Conservation (phyloP, 2,797 vertebrate species). For the Sebastiscus albofasciatus region DNA sequence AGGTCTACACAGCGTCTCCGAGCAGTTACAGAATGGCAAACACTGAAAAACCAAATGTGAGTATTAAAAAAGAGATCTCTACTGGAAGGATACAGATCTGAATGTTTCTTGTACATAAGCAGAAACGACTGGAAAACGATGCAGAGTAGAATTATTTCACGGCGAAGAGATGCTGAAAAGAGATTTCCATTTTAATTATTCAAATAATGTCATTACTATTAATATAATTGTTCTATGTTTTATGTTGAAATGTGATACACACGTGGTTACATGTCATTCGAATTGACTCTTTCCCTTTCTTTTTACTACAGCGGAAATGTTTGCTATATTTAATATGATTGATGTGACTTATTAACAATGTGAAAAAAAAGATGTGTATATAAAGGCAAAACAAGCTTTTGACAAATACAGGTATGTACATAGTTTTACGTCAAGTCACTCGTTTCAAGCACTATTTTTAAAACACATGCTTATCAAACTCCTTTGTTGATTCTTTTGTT, state of each 20-base stretch:
- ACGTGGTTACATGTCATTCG: slow-evolving; percentile 56
- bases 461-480: slow-evolving; percentile 59
- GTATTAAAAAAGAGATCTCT: slow-evolving; percentile 38
- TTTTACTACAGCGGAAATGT: slow-evolving; percentile 64
- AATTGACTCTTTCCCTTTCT: slow-evolving; percentile 28
- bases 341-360: slow-evolving; percentile 74
- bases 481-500: slow-evolving; percentile 41
- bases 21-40: slow-evolving; percentile 31
- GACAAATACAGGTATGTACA: slow-evolving; percentile 72
- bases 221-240: slow-evolving; percentile 64
- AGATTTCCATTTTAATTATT: slow-evolving; percentile 69
- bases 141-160: slow-evolving; percentile 39
- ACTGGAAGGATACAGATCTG: slow-evolving; percentile 61
- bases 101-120: slow-evolving; percentile 75
- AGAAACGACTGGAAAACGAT: slow-evolving; percentile 26
- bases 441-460: slow-evolving; percentile 73
- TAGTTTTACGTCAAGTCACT: slow-evolving; percentile 66
- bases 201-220: slow-evolving; percentile 49
- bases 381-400: slow-evolving; percentile 50
- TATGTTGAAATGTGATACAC: slow-evolving; percentile 69
- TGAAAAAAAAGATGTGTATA: slow-evolving; percentile 56
- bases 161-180: slow-evolving; percentile 71
- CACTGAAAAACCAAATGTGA: slow-evolving; percentile 61
- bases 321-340: slow-evolving; percentile 75
- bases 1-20: background rate